Base-by-base conservation (phyloP, 64 coral and sea anemone species). In the Porites lutea region DNA sequence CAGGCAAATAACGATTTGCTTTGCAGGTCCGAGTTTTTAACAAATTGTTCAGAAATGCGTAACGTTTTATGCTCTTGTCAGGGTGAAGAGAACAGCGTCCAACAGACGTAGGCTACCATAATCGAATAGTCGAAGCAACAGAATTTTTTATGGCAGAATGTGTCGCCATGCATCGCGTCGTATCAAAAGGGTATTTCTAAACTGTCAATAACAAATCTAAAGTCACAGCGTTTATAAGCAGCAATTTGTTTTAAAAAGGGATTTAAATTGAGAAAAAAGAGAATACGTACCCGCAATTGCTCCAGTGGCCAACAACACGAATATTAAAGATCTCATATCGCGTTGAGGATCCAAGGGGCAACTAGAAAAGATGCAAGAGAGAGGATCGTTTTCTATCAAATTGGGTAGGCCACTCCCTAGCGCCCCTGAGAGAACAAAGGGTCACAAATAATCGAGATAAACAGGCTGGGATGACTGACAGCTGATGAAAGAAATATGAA, bases 251-350 rank as follows among this genome's bases (percentile, higher is more conserved):
- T 3, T 70, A 72, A 72, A 9, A 54, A 21, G 20, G 57, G 57
- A 13, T 8, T 13, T 46, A 37, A 37, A 37, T 65, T 22, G 11
- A 15, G 27, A 61, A 20, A 52, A 75, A 72, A 76, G 8, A 71
- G 65, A 9, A 16, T 90, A 94, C 95, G 44, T 77, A 97, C 95
- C 95, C 76, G 92, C 95, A 27, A 97, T 22, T 68, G 95, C 88
- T 90, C 95, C 95, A 44, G 77, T 90, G 95, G 95, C 95, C 88
- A 97, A 92, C 95, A 97, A 94, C 95, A 97, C 89, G 75, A 90
- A 83, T 22, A 97, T 37, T 5, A 93, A 81, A 48, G 85, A 52
- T 87, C 68, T 83, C 95, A 97, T 97, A 59, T 75, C 84, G 68
- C 79, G 44, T 83, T 84, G 81, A 51, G 48, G 81, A 84, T 84